These are phyloP conservation scores for Leptodactylus fuscus DNA, from an alignment of 2,113 vertebrate species.

Conservation along the genomic window DNA sequence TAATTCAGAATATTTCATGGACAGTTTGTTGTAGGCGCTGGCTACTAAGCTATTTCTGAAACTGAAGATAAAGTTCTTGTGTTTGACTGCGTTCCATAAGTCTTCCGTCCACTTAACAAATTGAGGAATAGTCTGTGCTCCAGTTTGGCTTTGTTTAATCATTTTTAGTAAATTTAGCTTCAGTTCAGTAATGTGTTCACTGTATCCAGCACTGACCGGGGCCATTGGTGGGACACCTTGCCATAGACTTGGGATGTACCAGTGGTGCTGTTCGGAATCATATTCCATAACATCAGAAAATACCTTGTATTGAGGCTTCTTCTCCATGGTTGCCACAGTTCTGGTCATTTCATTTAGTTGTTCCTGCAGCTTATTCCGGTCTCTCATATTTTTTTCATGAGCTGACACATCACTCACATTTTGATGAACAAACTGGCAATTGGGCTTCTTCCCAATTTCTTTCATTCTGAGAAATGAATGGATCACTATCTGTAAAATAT, in stretches of 20 bases:
- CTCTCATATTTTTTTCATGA: slow-evolving; percentile 71
- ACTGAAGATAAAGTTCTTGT: slow-evolving; percentile 57
- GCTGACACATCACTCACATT: slow-evolving; percentile 74
- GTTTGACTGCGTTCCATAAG: slow-evolving; percentile 62
- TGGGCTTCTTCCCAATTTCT: slow-evolving; percentile 73
- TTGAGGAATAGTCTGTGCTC: slow-evolving; percentile 62
- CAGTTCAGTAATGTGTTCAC: slow-evolving; percentile 67
- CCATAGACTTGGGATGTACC: slow-evolving; percentile 70
- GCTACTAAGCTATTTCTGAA: slow-evolving; percentile 43
- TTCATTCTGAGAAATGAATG: too few relatives aligned
- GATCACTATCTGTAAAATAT: too few relatives aligned
- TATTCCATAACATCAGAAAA: slow-evolving; percentile 62
- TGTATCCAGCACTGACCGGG: slow-evolving; percentile 63
- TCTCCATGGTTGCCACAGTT: slow-evolving; percentile 74
- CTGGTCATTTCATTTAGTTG: slow-evolving; percentile 73
- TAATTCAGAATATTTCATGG: slow-evolving; percentile 62
- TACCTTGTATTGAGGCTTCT: slow-evolving; percentile 62
- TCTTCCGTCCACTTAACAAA: slow-evolving; percentile 67
- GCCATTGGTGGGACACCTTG: slow-evolving; percentile 67
- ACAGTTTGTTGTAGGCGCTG: slow-evolving; percentile 54
- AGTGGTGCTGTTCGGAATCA: slow-evolving; percentile 59
- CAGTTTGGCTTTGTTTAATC: slow-evolving; percentile 63
- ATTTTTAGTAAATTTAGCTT: slow-evolving; percentile 70
- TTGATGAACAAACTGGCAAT: slow-evolving; percentile 76
- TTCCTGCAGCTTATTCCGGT: slow-evolving; percentile 70